Base-by-base conservation (phyloP, 2,888 invertebrate genomes). In the Cheilosia grossa region DNA sequence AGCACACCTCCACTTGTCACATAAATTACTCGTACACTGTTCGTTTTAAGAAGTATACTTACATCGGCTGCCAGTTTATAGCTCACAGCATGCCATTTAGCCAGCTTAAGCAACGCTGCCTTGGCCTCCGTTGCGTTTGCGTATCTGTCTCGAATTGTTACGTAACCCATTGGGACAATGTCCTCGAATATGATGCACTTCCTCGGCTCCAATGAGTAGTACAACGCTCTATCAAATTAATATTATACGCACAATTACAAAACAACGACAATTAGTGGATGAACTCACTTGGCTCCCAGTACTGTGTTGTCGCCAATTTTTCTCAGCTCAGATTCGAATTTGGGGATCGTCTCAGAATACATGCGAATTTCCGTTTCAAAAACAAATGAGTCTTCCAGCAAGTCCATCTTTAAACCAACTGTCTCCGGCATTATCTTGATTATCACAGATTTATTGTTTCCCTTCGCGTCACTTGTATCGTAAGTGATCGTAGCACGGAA, bases 361-460 rank as follows among this genome's bases (percentile, higher is more conserved):
- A 90, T 89, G 2, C 59, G 64, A 9, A 89, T 88, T 87, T 90
- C 90, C 0, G 88, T 88, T 74, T 88, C 82, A 33, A 91, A 90
- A 19, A 89, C 70, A 2, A 63, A 40, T 0, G 88, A 72, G 0
- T 88, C 85, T 0, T 33, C 75, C 5, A 90, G 19, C 7, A 90
- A 33, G 0, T 89, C 89, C 47, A 78, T 88, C 67, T 90, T 90
- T 1, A 69, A 24, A 0, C 90, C 89, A 2, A 89, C 88, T n/a
- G 13, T 1, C 24, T 88, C 88, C 0, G 90, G 90, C 89, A 90
- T 89, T 5, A 89, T 89, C 70, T 90, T 90, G 3, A 90, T 87
- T 37, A 90, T 89, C 73, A 49, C 70, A 59, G 89, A 80, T 87
- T 88, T 24, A 37, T 78, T 53, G 0, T 44, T 51, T 2, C 44